Percentiles rank a stretch among this genome's conserved stretches.
phyloP scores from a whole-genome alignment of 1,140 invertebrate species.

The Paracyclopina nana region DNA sequence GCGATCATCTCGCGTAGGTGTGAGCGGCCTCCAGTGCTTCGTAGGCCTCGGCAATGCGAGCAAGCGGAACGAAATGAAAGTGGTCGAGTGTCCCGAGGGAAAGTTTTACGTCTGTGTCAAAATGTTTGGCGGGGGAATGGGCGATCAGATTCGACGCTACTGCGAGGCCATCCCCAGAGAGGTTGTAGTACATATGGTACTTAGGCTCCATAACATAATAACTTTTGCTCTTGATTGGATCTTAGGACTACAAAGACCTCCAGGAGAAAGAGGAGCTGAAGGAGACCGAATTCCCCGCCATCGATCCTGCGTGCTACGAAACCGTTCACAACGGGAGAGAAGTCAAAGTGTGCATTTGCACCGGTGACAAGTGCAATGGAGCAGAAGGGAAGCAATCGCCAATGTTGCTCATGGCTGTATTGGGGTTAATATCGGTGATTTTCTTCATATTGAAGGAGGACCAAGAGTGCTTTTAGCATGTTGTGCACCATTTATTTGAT shows the following conservation, averaged over 20 bases:
- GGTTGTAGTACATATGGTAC: background rate
- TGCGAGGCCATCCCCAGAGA: background rate
- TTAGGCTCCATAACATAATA: background rate
- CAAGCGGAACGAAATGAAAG: background rate
- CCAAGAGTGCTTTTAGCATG: no score
- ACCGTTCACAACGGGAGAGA: background rate
- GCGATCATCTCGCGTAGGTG: no score
- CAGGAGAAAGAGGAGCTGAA: background rate
- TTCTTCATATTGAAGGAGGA: no score
- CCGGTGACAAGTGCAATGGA: background rate
- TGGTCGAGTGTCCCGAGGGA: background rate
- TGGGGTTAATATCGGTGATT: no score
- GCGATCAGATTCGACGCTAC: constrained; percentile 3
- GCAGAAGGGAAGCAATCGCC: no score
- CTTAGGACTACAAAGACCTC: background rate
- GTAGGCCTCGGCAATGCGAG: background rate
- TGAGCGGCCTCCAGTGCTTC: background rate
- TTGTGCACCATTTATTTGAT: no score
- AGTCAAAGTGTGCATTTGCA: background rate
- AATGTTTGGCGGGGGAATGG: constrained; percentile 7
- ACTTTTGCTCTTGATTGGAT: background rate
- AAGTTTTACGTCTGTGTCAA: background rate
- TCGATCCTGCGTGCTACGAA: background rate
- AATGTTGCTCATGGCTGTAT: no score
- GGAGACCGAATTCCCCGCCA: background rate